These are phyloP conservation scores for Bombus consobrinus DNA, from an alignment of 1,140 invertebrate species.

Conservation along the genomic window DNA sequence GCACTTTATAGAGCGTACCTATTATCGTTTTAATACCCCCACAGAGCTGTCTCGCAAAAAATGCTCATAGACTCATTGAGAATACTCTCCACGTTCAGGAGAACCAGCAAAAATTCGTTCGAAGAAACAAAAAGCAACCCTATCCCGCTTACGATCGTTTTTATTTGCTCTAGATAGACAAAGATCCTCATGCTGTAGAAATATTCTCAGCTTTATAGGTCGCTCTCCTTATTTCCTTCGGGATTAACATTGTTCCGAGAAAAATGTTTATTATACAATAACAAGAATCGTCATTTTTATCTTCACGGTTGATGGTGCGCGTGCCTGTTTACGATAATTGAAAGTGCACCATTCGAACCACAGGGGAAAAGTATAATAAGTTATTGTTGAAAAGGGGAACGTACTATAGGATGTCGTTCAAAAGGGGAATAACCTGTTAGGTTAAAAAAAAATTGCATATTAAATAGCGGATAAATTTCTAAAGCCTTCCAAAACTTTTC, in stretches of 20 bases:
- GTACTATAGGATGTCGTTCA: neutral
- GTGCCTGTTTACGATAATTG: neutral
- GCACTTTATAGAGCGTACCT: slow-evolving; percentile 46
- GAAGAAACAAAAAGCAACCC: slow-evolving; percentile 32
- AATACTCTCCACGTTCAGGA: neutral
- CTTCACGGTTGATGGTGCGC: neutral
- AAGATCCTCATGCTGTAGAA: neutral
- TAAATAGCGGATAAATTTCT: neutral
- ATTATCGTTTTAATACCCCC: slow-evolving; percentile 45
- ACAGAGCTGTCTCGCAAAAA: slow-evolving; percentile 30
- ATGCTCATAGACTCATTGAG: slow-evolving; percentile 19
- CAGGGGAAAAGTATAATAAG: neutral
- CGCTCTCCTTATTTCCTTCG: neutral
- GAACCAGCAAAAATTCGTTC: slow-evolving; percentile 20
- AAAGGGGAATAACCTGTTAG: neutral
- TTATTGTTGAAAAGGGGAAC: neutral
- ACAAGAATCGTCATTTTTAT: neutral
- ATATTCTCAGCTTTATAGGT: slow-evolving; percentile 5
- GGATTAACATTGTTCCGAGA: neutral
- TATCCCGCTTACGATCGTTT: slow-evolving; percentile 20
- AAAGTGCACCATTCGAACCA: neutral
- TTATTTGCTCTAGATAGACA: neutral
- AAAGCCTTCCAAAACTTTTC: neutral
- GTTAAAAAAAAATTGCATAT: neutral
- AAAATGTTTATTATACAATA: neutral